These are phyloP conservation scores for Papilio polytes DNA, from an alignment of 1,140 invertebrate species.

Conservation along the genomic window DNA sequence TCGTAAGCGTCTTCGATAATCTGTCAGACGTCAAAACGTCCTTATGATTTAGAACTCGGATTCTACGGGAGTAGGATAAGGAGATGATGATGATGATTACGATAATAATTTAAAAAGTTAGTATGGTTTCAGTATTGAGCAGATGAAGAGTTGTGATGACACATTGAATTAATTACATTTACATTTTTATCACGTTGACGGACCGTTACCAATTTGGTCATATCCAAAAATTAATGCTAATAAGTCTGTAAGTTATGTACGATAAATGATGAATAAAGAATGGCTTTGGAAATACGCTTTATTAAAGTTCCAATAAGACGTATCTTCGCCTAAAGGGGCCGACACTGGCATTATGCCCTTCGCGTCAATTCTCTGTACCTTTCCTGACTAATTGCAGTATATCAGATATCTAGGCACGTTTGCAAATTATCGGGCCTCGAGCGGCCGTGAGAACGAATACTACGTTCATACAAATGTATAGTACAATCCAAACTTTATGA, in stretches of 20 bases:
- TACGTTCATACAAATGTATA: neutral
- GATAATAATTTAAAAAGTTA: too few relatives aligned
- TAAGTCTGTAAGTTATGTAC: neutral
- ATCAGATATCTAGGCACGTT: slow-evolving; percentile 15
- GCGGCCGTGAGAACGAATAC: slow-evolving; percentile 11
- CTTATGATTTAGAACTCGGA: too few relatives aligned
- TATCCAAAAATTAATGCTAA: slow-evolving; percentile 1
- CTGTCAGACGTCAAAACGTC: too few relatives aligned
- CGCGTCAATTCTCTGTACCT: neutral
- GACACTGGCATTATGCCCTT: neutral
- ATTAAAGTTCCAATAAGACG: neutral
- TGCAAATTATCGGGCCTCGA: slow-evolving; percentile 8
- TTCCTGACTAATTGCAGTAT: neutral
- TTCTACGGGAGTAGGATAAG: too few relatives aligned
- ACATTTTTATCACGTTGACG: neutral
- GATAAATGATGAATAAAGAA: neutral
- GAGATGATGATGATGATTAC: too few relatives aligned
- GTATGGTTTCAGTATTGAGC: too few relatives aligned
- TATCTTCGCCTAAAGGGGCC: neutral
- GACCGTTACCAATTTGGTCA: neutral
- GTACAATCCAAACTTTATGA: neutral
- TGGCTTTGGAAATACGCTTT: neutral
- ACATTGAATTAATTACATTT: neutral
- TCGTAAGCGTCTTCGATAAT: too few relatives aligned
- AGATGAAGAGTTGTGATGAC: neutral